Evolutionary conservation across 1,140 invertebrate species (phyloP).

Genomic region (Micrasema longulum): DNA sequence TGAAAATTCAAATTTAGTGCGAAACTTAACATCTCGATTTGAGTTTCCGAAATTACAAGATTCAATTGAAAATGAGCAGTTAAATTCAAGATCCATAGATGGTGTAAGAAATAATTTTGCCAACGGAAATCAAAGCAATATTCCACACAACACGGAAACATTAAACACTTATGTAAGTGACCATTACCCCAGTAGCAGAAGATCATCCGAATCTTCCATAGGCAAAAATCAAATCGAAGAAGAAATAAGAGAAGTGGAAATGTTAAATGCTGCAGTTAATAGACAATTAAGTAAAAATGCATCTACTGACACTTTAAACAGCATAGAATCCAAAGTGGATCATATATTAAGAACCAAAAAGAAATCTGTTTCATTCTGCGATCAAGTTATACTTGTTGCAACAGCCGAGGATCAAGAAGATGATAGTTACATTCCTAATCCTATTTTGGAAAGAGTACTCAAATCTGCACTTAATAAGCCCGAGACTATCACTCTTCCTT

Average conservation of each 20-base stretch:
- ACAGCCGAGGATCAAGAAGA: constrained; percentile 92
- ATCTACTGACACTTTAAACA: constrained; percentile 50
- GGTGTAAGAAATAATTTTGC: not conserved
- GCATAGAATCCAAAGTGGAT: constrained; percentile 52
- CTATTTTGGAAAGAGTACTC: constrained; percentile 87
- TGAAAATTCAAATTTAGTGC: constrained; percentile 66
- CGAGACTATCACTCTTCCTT: constrained; percentile 69
- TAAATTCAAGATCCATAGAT: constrained; percentile 34
- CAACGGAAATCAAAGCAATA: constrained; percentile 8
- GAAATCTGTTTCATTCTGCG: constrained; percentile 94
- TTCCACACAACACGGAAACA: constrained; percentile 2
- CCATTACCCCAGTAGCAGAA: constrained; percentile 50
- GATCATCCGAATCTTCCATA: constrained; percentile 64
- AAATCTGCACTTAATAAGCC: constrained; percentile 83
- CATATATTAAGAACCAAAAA: constrained; percentile 78
- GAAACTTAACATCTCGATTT: constrained; percentile 86
- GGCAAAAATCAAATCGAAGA: constrained; percentile 65
- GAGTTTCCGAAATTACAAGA: constrained; percentile 72
- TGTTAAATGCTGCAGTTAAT: constrained; percentile 67
- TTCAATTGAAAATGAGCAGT: constrained; percentile 37
- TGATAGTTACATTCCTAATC: constrained; percentile 91
- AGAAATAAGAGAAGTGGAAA: constrained; percentile 69
- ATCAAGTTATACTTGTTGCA: constrained; percentile 91
- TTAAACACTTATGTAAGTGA: constrained; percentile 47
- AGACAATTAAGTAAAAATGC: constrained; percentile 60